A percentile compares a stretch with the other conserved stretches of the same genome.
These are phyloP conservation scores for Bagarius yarrelli DNA, from an alignment of 2,113 vertebrate genomes.

Conservation along the genomic window DNA sequence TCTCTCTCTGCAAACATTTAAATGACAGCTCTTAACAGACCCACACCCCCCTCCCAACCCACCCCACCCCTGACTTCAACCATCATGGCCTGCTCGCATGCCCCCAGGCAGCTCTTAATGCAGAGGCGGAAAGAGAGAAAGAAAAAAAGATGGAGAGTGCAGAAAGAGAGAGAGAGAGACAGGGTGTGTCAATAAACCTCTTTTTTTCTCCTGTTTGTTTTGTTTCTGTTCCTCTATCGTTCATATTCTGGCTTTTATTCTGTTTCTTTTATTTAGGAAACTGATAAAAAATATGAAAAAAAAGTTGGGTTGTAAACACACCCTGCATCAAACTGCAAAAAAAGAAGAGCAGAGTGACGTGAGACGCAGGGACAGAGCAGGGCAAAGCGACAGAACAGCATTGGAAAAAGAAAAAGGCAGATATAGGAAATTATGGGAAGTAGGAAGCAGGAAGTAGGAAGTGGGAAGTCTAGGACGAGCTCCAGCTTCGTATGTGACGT, in stretches of 20 bases:
- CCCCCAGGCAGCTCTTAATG: conserved; percentile 67
- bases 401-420: conserved; percentile 31
- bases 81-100: conserved; percentile 56
- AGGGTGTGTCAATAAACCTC: conserved; percentile 56
- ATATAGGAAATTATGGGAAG: too few relatives aligned
- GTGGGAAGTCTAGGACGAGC: too few relatives aligned
- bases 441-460: too few relatives aligned
- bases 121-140: conserved; percentile 60
- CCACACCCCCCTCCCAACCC: conserved; percentile 45
- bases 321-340: too few relatives aligned
- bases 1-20: conserved; percentile 66
- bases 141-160: conserved; percentile 40
- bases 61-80: conserved; percentile 52
- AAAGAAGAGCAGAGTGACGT: too few relatives aligned
- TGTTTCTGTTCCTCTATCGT: neutral
- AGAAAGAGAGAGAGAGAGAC: conserved; percentile 37
- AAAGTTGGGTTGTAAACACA: too few relatives aligned
- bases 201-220: conserved; percentile 11
- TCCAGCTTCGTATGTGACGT: neutral
- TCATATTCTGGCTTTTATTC: conserved; percentile 23
- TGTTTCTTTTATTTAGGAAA: neutral
- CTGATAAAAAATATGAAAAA: too few relatives aligned
- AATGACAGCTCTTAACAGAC: conserved; percentile 69
- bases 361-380: too few relatives aligned
- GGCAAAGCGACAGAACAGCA: too few relatives aligned